These are phyloP conservation scores for Typhlomys cinereus DNA, from an alignment of 2,113 vertebrate species.

Conservation along the genomic window DNA sequence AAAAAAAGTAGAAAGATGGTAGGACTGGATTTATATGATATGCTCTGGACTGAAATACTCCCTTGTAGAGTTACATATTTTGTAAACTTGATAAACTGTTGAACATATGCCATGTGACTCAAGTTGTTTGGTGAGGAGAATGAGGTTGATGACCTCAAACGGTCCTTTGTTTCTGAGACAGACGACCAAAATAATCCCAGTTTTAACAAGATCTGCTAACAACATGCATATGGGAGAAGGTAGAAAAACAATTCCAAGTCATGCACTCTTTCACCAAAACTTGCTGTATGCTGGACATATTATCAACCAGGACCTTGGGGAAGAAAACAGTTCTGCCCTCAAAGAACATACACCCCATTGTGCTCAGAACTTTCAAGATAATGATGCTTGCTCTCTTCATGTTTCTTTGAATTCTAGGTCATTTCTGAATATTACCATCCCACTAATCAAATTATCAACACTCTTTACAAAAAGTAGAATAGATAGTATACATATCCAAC, in stretches of 20 bases:
- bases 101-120: slow-evolving; percentile 65
- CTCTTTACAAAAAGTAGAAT: background rate
- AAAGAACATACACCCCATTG: background rate
- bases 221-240: background rate
- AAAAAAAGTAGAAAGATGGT: background rate
- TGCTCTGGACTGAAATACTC: slow-evolving; percentile 46
- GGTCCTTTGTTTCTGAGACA: slow-evolving; percentile 54
- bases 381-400: background rate
- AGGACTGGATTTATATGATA: slow-evolving; percentile 55
- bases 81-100: slow-evolving; percentile 66
- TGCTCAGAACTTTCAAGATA: background rate
- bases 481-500: background rate
- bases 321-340: background rate
- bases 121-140: slow-evolving; percentile 51
- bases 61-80: background rate
- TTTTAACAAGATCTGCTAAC: slow-evolving; percentile 68
- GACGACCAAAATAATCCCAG: slow-evolving; percentile 40
- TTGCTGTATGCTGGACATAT: background rate
- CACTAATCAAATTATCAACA: background rate
- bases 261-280: background rate
- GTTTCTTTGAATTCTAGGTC: background rate
- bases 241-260: background rate
- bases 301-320: background rate
- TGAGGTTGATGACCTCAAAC: slow-evolving; percentile 70
- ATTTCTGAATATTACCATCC: slow-evolving; percentile 15